Percentiles rank a stretch among this genome's conserved stretches.
phyloP scores from a whole-genome alignment of 2,113 vertebrate genomes.

The Gallinago media region DNA sequence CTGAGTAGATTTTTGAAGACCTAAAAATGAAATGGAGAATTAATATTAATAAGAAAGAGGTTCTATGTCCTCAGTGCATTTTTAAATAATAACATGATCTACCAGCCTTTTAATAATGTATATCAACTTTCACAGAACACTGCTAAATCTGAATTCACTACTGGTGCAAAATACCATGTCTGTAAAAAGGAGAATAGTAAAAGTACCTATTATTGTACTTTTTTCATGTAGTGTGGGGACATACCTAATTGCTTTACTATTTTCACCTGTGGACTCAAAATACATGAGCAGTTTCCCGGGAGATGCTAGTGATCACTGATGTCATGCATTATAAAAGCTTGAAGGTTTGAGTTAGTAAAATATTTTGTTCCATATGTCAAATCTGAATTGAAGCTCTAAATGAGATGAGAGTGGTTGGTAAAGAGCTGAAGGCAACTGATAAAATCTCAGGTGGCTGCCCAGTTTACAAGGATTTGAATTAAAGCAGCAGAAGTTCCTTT shows the following conservation, averaged over 20 bases:
- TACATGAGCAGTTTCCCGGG: neutral
- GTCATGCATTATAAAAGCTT: neutral
- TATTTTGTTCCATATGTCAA: neutral
- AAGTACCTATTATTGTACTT: neutral
- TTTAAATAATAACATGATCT: neutral
- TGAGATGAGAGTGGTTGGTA: neutral
- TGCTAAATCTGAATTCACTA: neutral
- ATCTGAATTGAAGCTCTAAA: neutral
- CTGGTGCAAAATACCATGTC: neutral
- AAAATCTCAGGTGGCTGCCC: neutral
- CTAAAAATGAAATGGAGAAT: neutral
- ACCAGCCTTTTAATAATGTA: neutral
- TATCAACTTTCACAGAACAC: neutral
- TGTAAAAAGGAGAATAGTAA: neutral
- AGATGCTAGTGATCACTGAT: neutral
- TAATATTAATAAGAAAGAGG: neutral
- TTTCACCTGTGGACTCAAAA: neutral
- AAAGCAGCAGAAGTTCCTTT: neutral
- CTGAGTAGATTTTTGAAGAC: neutral
- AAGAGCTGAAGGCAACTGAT: neutral
- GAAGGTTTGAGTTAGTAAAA: neutral
- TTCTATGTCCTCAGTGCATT: neutral
- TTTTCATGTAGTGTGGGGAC: neutral
- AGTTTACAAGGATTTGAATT: neutral
- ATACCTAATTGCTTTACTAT: neutral